These are phyloP conservation scores for Raja brachyura DNA, from an alignment of 2,113 vertebrate genomes.

Conservation along the genomic window DNA sequence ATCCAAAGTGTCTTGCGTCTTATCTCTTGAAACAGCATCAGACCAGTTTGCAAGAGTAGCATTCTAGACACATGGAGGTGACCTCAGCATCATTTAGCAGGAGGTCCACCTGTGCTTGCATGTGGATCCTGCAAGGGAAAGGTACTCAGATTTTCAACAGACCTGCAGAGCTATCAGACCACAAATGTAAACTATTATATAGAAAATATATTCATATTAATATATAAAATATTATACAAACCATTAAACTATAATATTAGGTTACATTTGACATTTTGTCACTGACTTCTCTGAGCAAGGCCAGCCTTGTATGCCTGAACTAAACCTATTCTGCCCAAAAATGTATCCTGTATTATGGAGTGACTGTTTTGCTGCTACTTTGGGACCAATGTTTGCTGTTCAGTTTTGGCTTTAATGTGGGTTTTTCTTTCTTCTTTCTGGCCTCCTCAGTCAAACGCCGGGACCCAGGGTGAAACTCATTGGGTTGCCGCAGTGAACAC, in stretches of 20 bases:
- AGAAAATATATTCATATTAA: too few relatives aligned
- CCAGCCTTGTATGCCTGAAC: background rate
- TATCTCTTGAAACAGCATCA: background rate
- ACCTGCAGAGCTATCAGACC: background rate
- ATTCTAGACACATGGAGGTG: background rate
- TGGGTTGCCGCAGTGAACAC: conserved; percentile 59
- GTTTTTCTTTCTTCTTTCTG: conserved; percentile 44
- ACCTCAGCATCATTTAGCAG: background rate
- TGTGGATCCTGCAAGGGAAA: background rate
- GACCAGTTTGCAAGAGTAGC: background rate
- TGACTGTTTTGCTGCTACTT: too few relatives aligned
- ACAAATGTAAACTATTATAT: background rate
- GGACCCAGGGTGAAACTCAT: conserved; percentile 56
- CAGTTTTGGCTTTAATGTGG: conserved; percentile 45
- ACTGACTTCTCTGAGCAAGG: background rate
- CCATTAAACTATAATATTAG: too few relatives aligned
- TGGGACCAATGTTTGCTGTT: background rate
- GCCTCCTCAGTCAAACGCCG: conserved; percentile 51
- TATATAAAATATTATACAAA: too few relatives aligned
- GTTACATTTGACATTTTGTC: background rate
- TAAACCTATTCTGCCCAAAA: background rate
- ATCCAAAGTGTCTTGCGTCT: background rate
- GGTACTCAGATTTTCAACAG: background rate
- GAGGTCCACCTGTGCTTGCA: background rate
- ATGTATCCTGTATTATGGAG: background rate